Evolutionary conservation across 1,140 invertebrate species (phyloP).

Genomic region (Procambarus clarkii): DNA sequence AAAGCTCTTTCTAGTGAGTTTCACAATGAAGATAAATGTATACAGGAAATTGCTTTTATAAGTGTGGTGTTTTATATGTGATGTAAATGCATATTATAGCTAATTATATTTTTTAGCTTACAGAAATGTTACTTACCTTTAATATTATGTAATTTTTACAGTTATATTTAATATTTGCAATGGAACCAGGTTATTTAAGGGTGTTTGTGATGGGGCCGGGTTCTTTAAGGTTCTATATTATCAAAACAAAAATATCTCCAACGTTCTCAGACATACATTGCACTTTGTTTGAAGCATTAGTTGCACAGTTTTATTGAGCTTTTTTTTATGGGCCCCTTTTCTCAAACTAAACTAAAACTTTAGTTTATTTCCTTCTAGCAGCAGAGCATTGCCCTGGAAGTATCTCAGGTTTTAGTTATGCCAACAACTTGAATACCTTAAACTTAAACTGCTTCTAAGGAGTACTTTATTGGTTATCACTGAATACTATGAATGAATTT

Average conservation of each 20-base stretch:
- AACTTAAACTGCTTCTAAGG: slow-evolving; percentile 3
- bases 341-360: background rate
- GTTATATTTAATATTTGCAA: background rate
- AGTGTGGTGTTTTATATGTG: no score
- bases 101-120: background rate
- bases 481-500: background rate
- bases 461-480: background rate
- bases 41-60: no score
- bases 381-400: slow-evolving; percentile 26
- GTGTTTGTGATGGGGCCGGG: background rate
- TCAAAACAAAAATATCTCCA: background rate
- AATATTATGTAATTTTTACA: background rate
- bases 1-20: no score
- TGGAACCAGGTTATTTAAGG: background rate
- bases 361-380: background rate
- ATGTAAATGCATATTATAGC: no score
- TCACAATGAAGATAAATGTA: no score
- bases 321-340: background rate
- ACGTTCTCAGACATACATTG: background rate
- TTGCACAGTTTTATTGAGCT: slow-evolving; percentile 21
- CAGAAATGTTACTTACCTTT: background rate
- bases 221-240: background rate
- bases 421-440: background rate
- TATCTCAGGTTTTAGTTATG: slow-evolving; percentile 30
- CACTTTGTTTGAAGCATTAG: slow-evolving; percentile 5